Percentiles rank a stretch among this genome's conserved stretches.
Conservation (phyloP, 1,140 invertebrate species). For the Drosophila simulans region DNA sequence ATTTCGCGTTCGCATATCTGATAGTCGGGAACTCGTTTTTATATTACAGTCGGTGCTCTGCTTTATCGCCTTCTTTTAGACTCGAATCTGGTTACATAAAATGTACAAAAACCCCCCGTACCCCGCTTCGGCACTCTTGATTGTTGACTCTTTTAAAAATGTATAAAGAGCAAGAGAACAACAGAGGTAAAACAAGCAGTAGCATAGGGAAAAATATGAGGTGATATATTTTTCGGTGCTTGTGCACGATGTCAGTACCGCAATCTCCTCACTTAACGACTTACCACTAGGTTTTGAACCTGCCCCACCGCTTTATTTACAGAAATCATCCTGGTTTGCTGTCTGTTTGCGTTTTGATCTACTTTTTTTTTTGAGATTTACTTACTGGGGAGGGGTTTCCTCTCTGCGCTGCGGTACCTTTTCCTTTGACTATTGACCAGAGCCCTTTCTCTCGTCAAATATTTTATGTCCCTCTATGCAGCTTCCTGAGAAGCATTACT, state of each 20-base stretch:
- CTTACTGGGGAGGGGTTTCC: conserved; percentile 1
- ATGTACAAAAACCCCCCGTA: conserved; percentile 5
- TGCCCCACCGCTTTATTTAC: conserved; percentile 1
- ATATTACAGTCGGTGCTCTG: conserved; percentile 48
- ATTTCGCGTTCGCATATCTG: no score
- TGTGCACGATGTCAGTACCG: conserved; percentile 54
- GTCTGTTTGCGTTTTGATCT: conserved; percentile 50
- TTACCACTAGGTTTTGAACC: conserved; percentile 4
- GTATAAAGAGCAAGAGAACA: conserved; percentile 54
- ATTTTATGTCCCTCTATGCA: conserved; percentile 2
- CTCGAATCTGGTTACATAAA: conserved; percentile 61
- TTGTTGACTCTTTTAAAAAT: conserved; percentile 73
- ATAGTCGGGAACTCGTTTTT: neutral
- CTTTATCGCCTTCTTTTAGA: conserved; percentile 62
- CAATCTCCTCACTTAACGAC: neutral
- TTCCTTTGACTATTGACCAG: conserved; percentile 30
- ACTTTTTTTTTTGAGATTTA: conserved; percentile 23
- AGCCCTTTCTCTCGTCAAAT: neutral
- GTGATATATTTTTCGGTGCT: conserved; percentile 44
- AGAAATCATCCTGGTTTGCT: conserved; percentile 41
- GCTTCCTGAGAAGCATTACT: no score
- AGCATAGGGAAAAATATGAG: conserved; percentile 9
- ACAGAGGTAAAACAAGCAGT: conserved; percentile 18
- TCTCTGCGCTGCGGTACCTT: conserved; percentile 4
- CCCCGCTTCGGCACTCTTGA: conserved; percentile 1